Evolutionary conservation across 92 coral and sea anemone species (phyloP).

Genomic region (Paragorgia papillata): DNA sequence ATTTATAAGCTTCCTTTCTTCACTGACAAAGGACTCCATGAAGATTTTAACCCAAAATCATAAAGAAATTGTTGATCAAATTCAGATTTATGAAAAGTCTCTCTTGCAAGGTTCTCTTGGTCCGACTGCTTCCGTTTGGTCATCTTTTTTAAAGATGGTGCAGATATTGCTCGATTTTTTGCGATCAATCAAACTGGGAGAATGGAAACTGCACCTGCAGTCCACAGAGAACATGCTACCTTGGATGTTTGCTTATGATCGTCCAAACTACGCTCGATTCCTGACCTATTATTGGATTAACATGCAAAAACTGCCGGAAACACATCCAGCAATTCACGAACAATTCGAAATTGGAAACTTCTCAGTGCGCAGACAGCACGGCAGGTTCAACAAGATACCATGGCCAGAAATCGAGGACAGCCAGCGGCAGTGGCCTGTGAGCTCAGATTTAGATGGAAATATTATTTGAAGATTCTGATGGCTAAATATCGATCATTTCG

Average conservation of each 20-base stretch:
- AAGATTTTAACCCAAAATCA: background rate
- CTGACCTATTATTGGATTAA: conserved; percentile 14
- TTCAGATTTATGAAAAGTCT: too few relatives aligned
- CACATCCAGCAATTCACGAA: conserved; percentile 24
- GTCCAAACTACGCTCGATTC: conserved; percentile 29
- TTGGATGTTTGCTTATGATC: conserved; percentile 39
- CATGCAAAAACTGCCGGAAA: conserved; percentile 27
- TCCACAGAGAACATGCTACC: conserved; percentile 9
- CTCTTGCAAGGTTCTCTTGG: too few relatives aligned
- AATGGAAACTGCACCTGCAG: conserved; percentile 21
- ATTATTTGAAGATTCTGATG: too few relatives aligned
- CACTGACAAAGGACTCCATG: conserved; percentile 1
- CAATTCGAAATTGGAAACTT: conserved; percentile 11
- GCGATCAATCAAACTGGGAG: conserved; percentile 2
- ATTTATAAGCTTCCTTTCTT: background rate
- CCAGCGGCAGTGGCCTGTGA: too few relatives aligned
- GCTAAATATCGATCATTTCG: too few relatives aligned
- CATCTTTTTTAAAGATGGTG: conserved; percentile 19
- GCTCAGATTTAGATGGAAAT: too few relatives aligned
- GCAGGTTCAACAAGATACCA: conserved; percentile 1
- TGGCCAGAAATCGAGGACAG: too few relatives aligned
- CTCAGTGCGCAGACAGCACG: conserved; percentile 19
- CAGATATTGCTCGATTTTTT: conserved; percentile 23
- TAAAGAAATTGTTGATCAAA: background rate
- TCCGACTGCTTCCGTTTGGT: too few relatives aligned